Evolutionary conservation across 2,888 invertebrate species (phyloP).

Genomic region (Aethes cnicana): DNA sequence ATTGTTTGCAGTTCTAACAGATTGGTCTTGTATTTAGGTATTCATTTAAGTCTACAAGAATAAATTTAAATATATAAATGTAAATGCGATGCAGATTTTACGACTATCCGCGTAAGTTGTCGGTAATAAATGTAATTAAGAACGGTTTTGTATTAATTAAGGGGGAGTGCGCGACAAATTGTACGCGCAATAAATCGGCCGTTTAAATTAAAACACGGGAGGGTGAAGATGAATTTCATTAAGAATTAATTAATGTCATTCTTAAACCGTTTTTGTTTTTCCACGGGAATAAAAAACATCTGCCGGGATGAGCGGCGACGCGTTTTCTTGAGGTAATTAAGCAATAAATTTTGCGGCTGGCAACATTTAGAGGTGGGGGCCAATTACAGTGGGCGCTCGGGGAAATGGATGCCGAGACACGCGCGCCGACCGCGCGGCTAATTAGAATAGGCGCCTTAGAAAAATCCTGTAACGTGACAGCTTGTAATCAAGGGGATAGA

Average conservation of each 20-base stretch:
- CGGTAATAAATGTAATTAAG: slow-evolving; percentile 75
- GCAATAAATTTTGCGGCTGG: slow-evolving; percentile 81
- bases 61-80: slow-evolving; percentile 21
- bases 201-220: slow-evolving; percentile 78
- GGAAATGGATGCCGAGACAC: slow-evolving; percentile 69
- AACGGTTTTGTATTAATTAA: slow-evolving; percentile 65
- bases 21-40: slow-evolving; percentile 5
- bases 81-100: slow-evolving; percentile 43
- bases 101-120: slow-evolving; percentile 58
- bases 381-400: slow-evolving; percentile 74
- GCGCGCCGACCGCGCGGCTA: slow-evolving; percentile 55
- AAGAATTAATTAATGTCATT: slow-evolving; percentile 83
- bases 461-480: slow-evolving; percentile 80
- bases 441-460: slow-evolving; percentile 77
- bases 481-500: slow-evolving; percentile 80
- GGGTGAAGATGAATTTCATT: slow-evolving; percentile 83
- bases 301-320: slow-evolving; percentile 70
- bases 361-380: slow-evolving; percentile 77
- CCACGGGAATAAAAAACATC: slow-evolving; percentile 80
- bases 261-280: slow-evolving; percentile 81
- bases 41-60: slow-evolving; percentile 10
- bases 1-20: not conserved
- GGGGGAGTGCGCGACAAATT: slow-evolving; percentile 71
- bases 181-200: slow-evolving; percentile 78
- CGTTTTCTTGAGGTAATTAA: slow-evolving; percentile 82